These are phyloP conservation scores for Menidia menidia DNA, from an alignment of 2,797 vertebrate species.

Conservation along the genomic window DNA sequence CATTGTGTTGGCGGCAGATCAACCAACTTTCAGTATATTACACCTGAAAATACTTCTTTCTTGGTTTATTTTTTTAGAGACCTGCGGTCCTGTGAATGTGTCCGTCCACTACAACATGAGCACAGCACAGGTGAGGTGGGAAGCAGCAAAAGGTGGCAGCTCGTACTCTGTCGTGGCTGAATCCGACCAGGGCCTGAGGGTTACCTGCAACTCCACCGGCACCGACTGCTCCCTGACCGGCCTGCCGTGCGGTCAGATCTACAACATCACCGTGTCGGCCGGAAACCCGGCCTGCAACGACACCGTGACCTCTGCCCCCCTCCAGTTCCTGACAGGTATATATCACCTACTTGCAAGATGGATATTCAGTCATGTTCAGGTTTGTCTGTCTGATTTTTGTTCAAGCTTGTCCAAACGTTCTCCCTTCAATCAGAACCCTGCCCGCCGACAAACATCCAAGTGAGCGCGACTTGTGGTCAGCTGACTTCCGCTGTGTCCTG, in stretches of 20 bases:
- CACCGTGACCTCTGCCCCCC: constrained; percentile 40
- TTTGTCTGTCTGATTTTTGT: background rate
- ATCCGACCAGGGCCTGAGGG: constrained; percentile 23
- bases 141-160: constrained; percentile 30
- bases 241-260: constrained; percentile 74
- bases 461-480: constrained; percentile 60
- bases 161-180: constrained; percentile 63
- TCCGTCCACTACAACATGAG: constrained; percentile 59
- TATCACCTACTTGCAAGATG: constrained; percentile 7
- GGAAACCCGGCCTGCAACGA: constrained; percentile 54
- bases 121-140: constrained; percentile 54
- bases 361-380: background rate
- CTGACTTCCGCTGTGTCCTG: constrained; percentile 66
- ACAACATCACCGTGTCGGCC: constrained; percentile 73
- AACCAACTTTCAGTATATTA: background rate
- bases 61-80: constrained; percentile 51
- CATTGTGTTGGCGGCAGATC: background rate
- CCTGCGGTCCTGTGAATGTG: constrained; percentile 63
- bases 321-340: constrained; percentile 72
- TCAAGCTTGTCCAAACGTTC: background rate
- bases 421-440: constrained; percentile 74
- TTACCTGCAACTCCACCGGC: constrained; percentile 52
- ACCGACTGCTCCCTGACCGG: constrained; percentile 61
- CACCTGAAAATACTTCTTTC: background rate
- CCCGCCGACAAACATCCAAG: constrained; percentile 72